These are phyloP conservation scores for Pteromalus puparum DNA, from an alignment of 1,140 invertebrate species.

Conservation along the genomic window DNA sequence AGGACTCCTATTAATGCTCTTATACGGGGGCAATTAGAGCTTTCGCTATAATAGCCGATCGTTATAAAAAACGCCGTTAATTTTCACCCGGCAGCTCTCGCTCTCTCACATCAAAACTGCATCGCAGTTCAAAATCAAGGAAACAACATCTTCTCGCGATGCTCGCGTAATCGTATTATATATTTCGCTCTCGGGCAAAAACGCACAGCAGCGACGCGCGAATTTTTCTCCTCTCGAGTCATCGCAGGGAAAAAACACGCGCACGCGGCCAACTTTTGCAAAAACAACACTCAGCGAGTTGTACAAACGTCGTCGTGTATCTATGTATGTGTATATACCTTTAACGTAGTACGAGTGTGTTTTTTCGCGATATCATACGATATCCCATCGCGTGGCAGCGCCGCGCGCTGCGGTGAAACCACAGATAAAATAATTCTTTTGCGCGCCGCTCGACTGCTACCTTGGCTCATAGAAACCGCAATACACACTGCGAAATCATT, in stretches of 20 bases:
- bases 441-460: conserved; percentile 7
- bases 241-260: background rate
- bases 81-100: no score
- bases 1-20: background rate
- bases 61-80: conserved; percentile 34
- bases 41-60: background rate
- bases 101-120: no score
- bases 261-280: background rate
- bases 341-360: conserved; percentile 15
- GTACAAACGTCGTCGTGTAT: background rate
- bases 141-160: conserved; percentile 12
- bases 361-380: conserved; percentile 40
- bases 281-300: background rate
- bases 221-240: conserved; percentile 10
- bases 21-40: background rate
- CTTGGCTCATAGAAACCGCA: conserved; percentile 33
- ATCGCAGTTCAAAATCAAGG: no score
- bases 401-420: conserved; percentile 35
- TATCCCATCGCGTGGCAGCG: conserved; percentile 34
- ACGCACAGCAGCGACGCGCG: background rate
- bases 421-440: conserved; percentile 46
- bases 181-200: background rate
- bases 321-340: background rate
- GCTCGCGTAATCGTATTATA: conserved; percentile 5
- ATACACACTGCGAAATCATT: conserved; percentile 24